phyloP scores from a whole-genome alignment of 2,888 invertebrate species.

The Chouioia cunea region DNA sequence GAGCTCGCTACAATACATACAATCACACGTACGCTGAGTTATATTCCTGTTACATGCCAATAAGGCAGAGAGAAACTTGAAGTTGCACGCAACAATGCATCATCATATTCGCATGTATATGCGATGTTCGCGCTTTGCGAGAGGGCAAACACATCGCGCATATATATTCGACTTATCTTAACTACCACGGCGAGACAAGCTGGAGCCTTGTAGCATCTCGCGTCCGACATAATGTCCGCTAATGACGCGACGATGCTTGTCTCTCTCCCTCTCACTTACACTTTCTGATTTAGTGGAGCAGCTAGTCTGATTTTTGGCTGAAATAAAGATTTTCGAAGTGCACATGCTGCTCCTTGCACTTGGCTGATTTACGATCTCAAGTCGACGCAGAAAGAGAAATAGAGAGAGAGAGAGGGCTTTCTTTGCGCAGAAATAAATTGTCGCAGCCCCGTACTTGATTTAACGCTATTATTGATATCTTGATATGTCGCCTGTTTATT shows the following conservation, averaged over 20 bases:
- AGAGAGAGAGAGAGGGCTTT: not conserved
- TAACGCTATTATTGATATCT: constrained; percentile 27
- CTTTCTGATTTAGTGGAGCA: no score
- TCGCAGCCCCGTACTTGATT: constrained; percentile 31
- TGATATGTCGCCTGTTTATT: not conserved
- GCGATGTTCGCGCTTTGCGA: no score
- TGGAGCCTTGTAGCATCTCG: constrained; percentile 13
- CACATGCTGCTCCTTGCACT: constrained; percentile 5
- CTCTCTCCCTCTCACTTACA: no score
- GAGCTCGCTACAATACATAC: no score
- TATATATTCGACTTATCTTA: constrained; percentile 40
- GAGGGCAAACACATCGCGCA: no score
- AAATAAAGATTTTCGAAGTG: constrained; percentile 20
- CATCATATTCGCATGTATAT: constrained; percentile 26
- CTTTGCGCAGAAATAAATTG: constrained; percentile 19
- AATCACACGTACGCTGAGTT: not conserved
- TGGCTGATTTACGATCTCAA: constrained; percentile 38
- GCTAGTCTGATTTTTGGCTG: no score
- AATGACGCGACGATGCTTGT: constrained; percentile 19
- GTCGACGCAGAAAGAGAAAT: not conserved
- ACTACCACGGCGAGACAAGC: constrained; percentile 21
- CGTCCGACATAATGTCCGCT: constrained; percentile 33
- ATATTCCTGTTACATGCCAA: constrained; percentile 18
- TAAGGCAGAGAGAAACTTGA: constrained; percentile 5
- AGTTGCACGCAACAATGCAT: constrained; percentile 33